These are phyloP conservation scores for Lutjanus argentimaculatus DNA, from an alignment of 2,797 vertebrate species.

Conservation along the genomic window DNA sequence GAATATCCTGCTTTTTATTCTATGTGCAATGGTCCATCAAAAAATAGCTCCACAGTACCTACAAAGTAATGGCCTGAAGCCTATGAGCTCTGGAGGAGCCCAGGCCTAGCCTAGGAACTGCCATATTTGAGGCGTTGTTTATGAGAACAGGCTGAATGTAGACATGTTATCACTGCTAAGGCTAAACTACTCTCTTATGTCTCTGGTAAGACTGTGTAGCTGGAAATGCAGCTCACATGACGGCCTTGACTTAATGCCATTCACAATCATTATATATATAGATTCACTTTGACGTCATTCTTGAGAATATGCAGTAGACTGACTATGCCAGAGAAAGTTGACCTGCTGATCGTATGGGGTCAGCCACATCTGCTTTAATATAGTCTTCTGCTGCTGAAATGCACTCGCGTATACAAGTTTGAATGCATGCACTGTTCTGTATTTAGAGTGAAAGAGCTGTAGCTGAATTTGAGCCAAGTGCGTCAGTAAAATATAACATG, in stretches of 20 bases:
- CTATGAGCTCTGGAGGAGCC: no score
- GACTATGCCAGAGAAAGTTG: neutral
- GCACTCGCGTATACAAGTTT: neutral
- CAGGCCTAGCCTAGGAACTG: no score
- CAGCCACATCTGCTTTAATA: constrained; percentile 14
- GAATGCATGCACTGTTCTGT: constrained; percentile 4
- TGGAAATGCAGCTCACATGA: neutral
- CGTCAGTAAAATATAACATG: constrained; percentile 24
- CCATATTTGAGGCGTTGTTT: no score
- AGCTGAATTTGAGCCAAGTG: constrained; percentile 22
- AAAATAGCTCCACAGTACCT: no score
- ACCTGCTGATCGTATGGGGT: constrained; percentile 2
- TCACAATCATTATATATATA: neutral
- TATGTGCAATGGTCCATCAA: no score
- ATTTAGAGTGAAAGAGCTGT: neutral
- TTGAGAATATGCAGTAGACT: neutral
- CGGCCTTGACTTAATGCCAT: neutral
- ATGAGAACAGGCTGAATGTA: no score
- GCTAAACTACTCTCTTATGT: neutral
- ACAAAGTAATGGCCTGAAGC: no score
- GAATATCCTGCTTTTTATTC: no score
- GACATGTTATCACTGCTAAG: neutral
- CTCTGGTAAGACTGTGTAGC: neutral
- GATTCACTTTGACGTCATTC: neutral
- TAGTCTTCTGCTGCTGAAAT: constrained; percentile 3